A percentile compares a stretch with the other conserved stretches of the same genome.
phyloP scores from a whole-genome alignment of 2,113 vertebrate species.

The Brachyistius frenatus region DNA sequence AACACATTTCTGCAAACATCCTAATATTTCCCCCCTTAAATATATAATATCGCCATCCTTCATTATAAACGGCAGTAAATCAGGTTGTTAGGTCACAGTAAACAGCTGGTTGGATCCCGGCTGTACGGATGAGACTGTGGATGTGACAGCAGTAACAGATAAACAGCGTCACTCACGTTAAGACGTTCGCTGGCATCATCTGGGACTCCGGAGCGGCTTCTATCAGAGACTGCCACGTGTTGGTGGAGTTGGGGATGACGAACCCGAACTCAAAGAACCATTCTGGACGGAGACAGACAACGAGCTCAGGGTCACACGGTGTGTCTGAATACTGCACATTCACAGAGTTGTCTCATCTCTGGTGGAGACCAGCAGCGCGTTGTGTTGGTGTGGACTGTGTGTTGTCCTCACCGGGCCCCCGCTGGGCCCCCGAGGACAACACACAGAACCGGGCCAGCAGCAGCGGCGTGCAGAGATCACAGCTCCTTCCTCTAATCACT shows the following conservation, averaged over 20 bases:
- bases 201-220: constrained; percentile 98
- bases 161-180: constrained; percentile 89
- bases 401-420: not conserved
- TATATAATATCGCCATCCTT: too few species aligned
- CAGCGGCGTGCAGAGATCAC: too few species aligned
- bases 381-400: constrained; percentile 22
- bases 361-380: constrained; percentile 32
- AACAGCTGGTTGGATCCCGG: too few species aligned
- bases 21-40: too few species aligned
- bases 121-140: too few species aligned
- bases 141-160: too few species aligned
- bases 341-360: constrained; percentile 9
- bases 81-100: too few species aligned
- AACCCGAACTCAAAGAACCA: constrained; percentile 99
- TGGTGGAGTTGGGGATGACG: constrained; percentile 99
- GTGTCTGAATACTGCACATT: not conserved
- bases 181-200: constrained; percentile 99
- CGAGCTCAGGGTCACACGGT: not conserved
- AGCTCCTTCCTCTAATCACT: too few species aligned
- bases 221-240: constrained; percentile 99
- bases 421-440: constrained; percentile 16
- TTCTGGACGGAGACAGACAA: constrained; percentile 82
- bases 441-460: constrained; percentile 16
- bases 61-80: too few species aligned
- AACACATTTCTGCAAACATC: too few species aligned